phyloP scores from a whole-genome alignment of 2,888 invertebrate genomes.

The Tortricodes alternella region DNA sequence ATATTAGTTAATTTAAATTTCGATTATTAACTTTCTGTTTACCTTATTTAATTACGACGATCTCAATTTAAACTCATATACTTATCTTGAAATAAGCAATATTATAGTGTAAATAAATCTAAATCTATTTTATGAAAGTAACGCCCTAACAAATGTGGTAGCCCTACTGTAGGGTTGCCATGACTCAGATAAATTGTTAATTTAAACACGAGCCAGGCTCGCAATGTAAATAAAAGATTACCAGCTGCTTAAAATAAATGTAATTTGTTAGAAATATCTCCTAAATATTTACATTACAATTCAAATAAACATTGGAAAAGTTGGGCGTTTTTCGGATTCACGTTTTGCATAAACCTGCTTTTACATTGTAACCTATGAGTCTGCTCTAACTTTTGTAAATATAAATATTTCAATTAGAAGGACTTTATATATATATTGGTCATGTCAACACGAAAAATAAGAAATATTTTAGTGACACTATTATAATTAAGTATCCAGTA shows the following conservation, averaged over 20 bases:
- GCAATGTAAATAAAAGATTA: slow-evolving; percentile 21
- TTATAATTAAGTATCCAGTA: no score
- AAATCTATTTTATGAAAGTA: no score
- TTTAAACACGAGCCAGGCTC: slow-evolving; percentile 14
- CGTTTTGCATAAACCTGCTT: slow-evolving; percentile 15
- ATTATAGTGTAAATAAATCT: no score
- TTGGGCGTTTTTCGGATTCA: slow-evolving; percentile 3
- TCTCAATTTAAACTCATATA: no score
- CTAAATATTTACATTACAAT: slow-evolving; percentile 7
- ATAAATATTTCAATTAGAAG: background rate
- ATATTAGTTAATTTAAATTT: no score
- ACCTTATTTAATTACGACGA: no score
- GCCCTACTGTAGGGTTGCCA: background rate
- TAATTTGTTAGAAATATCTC: slow-evolving; percentile 9
- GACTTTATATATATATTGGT: no score
- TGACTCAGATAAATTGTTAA: slow-evolving; percentile 16
- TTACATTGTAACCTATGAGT: background rate
- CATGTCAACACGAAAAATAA: no score
- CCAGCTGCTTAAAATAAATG: slow-evolving; percentile 7
- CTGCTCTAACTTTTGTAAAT: background rate
- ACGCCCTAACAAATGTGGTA: background rate
- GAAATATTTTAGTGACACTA: no score
- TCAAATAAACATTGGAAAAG: slow-evolving; percentile 18
- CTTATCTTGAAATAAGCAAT: no score
- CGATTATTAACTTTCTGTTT: no score